phyloP scores from a whole-genome alignment of 2,113 vertebrate species.

The Canis aureus region DNA sequence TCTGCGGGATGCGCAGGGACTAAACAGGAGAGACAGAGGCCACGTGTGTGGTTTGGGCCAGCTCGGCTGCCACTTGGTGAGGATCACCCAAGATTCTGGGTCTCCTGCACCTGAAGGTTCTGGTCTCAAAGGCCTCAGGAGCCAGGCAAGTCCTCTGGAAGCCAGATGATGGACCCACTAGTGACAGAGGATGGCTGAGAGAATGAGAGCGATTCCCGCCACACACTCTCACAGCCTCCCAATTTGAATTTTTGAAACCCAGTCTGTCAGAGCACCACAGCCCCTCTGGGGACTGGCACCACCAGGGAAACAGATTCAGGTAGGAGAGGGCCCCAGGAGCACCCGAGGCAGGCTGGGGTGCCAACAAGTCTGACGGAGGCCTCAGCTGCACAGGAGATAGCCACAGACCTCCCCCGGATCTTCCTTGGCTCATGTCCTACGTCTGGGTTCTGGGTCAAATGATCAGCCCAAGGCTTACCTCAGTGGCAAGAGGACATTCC shows the following conservation, averaged over 20 bases:
- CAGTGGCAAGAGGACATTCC: not conserved
- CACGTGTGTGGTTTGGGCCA: not conserved
- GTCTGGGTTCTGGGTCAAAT: not conserved
- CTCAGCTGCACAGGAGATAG: no score
- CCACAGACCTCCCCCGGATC: not conserved
- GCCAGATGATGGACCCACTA: not conserved
- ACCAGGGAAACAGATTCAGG: not conserved
- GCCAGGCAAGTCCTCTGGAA: not conserved
- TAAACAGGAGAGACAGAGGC: not conserved
- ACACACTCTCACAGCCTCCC: not conserved
- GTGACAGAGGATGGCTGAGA: not conserved
- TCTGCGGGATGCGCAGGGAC: fast-evolving
- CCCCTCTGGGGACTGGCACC: fast-evolving
- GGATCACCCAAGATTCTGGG: not conserved
- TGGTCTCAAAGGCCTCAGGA: not conserved
- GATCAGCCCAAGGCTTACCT: not conserved
- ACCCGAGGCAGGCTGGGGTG: fast-evolving
- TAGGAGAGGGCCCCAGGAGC: not conserved
- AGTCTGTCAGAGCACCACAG: not conserved
- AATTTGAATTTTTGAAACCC: not conserved
- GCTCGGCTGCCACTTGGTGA: not conserved
- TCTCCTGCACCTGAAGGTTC: not conserved
- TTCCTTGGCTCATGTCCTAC: not conserved
- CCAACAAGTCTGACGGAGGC: not conserved
- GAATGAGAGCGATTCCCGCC: fast-evolving